Evolutionary conservation across 2,888 invertebrate species (phyloP).

Genomic region (Amphipyra berbera): DNA sequence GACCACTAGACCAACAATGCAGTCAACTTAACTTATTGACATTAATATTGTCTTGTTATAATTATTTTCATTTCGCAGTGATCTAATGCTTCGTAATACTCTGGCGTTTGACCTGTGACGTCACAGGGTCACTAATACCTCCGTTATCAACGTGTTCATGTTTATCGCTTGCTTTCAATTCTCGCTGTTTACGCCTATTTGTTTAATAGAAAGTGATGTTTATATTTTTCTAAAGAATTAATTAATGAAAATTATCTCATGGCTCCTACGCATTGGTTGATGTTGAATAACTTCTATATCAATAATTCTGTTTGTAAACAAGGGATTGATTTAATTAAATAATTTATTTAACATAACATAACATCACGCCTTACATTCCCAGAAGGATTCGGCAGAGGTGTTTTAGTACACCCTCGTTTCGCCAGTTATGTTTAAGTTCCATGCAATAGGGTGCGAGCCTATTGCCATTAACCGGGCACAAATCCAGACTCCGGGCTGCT

Average conservation of each 20-base stretch:
- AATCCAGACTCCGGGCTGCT: too few relatives aligned
- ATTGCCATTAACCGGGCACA: too few relatives aligned
- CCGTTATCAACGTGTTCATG: constrained; percentile 24
- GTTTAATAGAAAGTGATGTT: constrained; percentile 24
- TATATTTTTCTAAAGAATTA: constrained; percentile 1
- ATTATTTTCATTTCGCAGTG: constrained; percentile 31
- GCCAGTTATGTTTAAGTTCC: too few relatives aligned
- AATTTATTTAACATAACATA: too few relatives aligned
- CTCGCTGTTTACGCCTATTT: constrained; percentile 4
- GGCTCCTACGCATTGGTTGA: background rate
- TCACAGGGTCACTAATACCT: constrained; percentile 15
- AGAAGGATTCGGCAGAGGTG: too few relatives aligned
- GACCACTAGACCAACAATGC: too few relatives aligned
- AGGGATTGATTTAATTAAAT: constrained; percentile 5
- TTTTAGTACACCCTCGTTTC: too few relatives aligned
- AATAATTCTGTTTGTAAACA: constrained; percentile 7
- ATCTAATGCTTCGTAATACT: constrained; percentile 23
- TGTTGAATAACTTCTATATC: background rate
- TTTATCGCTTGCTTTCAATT: constrained; percentile 8
- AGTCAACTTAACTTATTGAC: constrained; percentile 2
- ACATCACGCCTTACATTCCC: too few relatives aligned
- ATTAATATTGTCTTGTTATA: constrained; percentile 2
- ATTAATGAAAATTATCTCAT: constrained; percentile 10
- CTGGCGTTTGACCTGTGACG: constrained; percentile 23
- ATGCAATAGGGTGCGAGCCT: too few relatives aligned